Percentiles rank a stretch among this genome's conserved stretches.
phyloP scores from a whole-genome alignment of 1,140 invertebrate species.

The Dendroctonus ponderosae region DNA sequence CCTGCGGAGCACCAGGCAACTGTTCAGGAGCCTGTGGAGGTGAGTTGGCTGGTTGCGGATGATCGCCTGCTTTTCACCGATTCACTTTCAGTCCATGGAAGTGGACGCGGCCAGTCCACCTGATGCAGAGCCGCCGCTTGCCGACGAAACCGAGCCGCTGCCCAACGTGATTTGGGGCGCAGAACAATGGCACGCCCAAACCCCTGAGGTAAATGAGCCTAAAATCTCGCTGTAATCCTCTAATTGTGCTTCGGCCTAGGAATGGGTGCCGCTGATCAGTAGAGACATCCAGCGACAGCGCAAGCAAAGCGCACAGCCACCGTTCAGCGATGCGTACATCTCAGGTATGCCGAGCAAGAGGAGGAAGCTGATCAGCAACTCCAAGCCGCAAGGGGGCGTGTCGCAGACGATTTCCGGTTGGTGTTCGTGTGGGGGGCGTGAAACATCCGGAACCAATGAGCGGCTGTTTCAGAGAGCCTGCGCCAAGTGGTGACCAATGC shows the following conservation, averaged over 20 bases:
- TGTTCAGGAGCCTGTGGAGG: too few species aligned
- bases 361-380: slow-evolving; percentile 64
- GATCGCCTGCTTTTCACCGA: background rate
- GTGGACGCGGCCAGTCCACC: slow-evolving; percentile 36
- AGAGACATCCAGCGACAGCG: slow-evolving; percentile 68
- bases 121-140: slow-evolving; percentile 10
- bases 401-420: slow-evolving; percentile 49
- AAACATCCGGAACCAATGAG: background rate
- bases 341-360: slow-evolving; percentile 78
- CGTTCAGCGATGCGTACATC: slow-evolving; percentile 81
- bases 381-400: slow-evolving; percentile 52
- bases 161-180: slow-evolving; percentile 56
- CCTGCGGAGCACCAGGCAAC: too few species aligned
- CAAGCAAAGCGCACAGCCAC: slow-evolving; percentile 53
- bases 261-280: slow-evolving; percentile 81
- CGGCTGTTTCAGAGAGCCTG: slow-evolving; percentile 52
- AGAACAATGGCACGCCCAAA: slow-evolving; percentile 58
- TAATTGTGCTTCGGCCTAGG: slow-evolving; percentile 51
- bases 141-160: slow-evolving; percentile 46
- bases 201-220: slow-evolving; percentile 56
- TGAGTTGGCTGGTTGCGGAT: background rate
- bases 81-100: slow-evolving; percentile 47
- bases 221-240: too few species aligned
- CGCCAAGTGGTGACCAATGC: slow-evolving; percentile 55
- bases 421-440: background rate